A percentile compares a stretch with the other conserved stretches of the same genome.
Evolutionary conservation across 2,888 invertebrate genomes (phyloP).

Genomic region (Eilema depressum): DNA sequence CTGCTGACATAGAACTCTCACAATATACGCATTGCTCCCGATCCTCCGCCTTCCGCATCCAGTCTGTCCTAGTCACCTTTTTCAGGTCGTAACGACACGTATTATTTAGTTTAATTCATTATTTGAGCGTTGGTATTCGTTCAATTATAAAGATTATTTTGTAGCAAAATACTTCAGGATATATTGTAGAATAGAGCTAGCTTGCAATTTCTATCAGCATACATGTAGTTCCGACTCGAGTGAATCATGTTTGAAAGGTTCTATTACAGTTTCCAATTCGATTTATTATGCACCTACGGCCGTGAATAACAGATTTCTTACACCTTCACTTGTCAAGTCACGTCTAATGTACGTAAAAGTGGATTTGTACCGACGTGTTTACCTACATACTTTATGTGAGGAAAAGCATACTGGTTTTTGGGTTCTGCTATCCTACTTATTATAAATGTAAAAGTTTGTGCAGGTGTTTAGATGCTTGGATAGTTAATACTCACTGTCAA

Average conservation of each 20-base stretch:
- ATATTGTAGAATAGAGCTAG: background rate
- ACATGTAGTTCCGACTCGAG: background rate
- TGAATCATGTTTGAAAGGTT: conserved; percentile 24
- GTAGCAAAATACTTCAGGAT: background rate
- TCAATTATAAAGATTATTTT: background rate
- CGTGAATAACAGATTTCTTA: conserved; percentile 60
- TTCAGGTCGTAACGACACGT: too few species aligned
- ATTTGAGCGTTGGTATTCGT: too few species aligned
- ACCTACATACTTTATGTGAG: conserved; percentile 39
- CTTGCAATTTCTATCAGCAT: background rate
- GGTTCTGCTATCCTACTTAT: background rate
- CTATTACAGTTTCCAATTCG: conserved; percentile 55
- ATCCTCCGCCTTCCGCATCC: too few species aligned
- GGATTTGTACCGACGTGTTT: conserved; percentile 41
- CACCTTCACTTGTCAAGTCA: conserved; percentile 47
- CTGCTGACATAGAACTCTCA: too few species aligned
- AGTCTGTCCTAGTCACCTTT: too few species aligned
- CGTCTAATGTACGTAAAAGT: conserved; percentile 44
- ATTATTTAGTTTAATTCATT: too few species aligned
- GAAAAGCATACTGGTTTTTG: conserved; percentile 12
- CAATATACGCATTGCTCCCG: too few species aligned
- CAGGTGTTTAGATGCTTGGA: too few species aligned
- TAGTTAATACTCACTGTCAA: too few species aligned
- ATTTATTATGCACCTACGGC: conserved; percentile 62
- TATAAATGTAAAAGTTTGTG: too few species aligned